Evolutionary conservation across 2,888 invertebrate species (phyloP), one percentile per base, ranked within the genome.

Genomic region (Lydus trimaculatus): DNA sequence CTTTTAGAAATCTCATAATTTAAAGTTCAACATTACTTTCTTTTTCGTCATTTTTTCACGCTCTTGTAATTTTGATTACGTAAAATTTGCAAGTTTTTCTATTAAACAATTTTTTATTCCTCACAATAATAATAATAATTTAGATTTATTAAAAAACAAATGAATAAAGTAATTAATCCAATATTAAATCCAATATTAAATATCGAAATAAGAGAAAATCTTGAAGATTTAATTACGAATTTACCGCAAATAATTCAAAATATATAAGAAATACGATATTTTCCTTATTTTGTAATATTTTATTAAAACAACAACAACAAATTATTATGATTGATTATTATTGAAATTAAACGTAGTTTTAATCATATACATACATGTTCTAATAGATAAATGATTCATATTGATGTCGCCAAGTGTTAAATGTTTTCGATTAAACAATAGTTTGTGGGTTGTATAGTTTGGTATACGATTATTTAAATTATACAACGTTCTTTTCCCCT

Each of bases 371-470:
- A 64, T 68, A 20, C 3, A 48, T 17, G n/a, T n/a, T 48, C 43
- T 23, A 1, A 23, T 52, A 11, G 52, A 52, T 52, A 48, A 28
- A 58, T 58, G 58, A 58, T 31, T 58, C 62, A 69, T 62, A 58
- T 20, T 59, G 63, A 65, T 69, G 65, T 69, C 69, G 63, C 66
- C 62, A 67, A 17, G 61, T 67, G 61, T 70, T 67, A 67, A 70
- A 62, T 63, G 56, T 48, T 66, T 63, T 70, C 62, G 61, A 67
- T 67, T 67, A 52, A 70, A 70, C 70, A 70, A 70, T 70, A 65
- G 67, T 61, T 61, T 60, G 70, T 70, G 60, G 70, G 70, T 61
- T 64, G 65, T 20, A n/a, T 36, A 7, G 5, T 36, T 15, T 36
- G 1, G 36, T 33, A 33, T 33, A 11, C 36, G 20, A 20, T 48